Percentiles rank a stretch among this genome's conserved stretches.
Conservation (phyloP, 2,113 vertebrate genomes). For the Peromyscus polionotus region DNA sequence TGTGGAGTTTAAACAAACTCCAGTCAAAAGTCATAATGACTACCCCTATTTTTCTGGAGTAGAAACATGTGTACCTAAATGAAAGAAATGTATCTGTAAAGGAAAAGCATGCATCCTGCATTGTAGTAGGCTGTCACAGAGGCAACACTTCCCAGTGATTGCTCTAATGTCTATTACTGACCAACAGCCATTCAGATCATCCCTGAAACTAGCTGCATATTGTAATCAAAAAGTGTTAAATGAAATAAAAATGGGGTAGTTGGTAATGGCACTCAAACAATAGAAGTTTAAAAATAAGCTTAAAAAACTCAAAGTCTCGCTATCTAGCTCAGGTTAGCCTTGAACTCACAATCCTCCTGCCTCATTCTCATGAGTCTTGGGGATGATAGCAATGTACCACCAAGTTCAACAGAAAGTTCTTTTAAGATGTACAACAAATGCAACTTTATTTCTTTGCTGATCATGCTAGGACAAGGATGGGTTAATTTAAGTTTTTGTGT, state of each 20-base stretch:
- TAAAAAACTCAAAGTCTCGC: background rate
- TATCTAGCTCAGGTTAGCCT: background rate
- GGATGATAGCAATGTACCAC: background rate
- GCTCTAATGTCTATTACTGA: background rate
- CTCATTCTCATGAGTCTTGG: background rate
- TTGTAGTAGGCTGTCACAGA: background rate
- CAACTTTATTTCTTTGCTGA: background rate
- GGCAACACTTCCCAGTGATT: background rate
- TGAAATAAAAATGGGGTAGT: background rate
- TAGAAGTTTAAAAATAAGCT: background rate
- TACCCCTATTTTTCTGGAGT: background rate
- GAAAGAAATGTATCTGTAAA: background rate
- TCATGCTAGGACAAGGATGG: slow-evolving; percentile 3
- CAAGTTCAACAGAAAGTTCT: background rate
- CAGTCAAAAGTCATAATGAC: background rate
- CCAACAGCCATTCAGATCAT: background rate
- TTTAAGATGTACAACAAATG: background rate
- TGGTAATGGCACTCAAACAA: background rate
- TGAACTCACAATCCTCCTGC: background rate
- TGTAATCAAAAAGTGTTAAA: background rate
- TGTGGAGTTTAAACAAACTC: background rate
- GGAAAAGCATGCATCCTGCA: background rate
- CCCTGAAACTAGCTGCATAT: background rate
- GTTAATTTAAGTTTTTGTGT: background rate
- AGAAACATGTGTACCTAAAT: background rate